Evolutionary conservation across 2,888 invertebrate species (phyloP).

Genomic region (Cosmorhoe ocellata): DNA sequence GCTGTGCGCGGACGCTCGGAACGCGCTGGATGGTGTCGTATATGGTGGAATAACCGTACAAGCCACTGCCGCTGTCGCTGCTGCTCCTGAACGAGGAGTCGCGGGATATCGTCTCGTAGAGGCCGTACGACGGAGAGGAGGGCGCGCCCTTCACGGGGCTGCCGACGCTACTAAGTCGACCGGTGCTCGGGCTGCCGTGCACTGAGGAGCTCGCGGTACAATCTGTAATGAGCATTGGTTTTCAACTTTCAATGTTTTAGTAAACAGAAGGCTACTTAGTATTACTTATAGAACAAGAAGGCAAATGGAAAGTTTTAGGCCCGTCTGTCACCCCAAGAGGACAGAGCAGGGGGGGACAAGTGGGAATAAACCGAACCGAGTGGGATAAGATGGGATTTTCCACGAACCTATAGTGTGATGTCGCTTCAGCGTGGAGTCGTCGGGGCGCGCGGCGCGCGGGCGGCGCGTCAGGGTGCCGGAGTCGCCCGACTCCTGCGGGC

Average conservation of each 20-base stretch:
- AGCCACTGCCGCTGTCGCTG: conserved; percentile 56
- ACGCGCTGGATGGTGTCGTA: conserved; percentile 70
- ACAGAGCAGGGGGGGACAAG: too few relatives aligned
- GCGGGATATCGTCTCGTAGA: conserved; percentile 61
- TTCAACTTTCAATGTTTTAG: too few relatives aligned
- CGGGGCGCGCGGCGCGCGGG: conserved; percentile 53
- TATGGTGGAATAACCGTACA: conserved; percentile 76
- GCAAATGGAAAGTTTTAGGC: too few relatives aligned
- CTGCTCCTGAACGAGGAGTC: conserved; percentile 56
- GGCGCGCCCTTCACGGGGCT: conserved; percentile 53
- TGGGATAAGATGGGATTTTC: too few relatives aligned
- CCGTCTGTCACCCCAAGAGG: too few relatives aligned
- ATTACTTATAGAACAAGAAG: too few relatives aligned
- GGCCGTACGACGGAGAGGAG: conserved; percentile 56
- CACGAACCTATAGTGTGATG: conserved; percentile 57
- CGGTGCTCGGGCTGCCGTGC: conserved; percentile 44
- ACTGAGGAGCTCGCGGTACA: conserved; percentile 47
- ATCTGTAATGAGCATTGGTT: conserved; percentile 42
- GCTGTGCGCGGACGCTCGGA: conserved; percentile 76
- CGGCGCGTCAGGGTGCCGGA: conserved; percentile 80
- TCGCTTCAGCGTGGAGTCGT: conserved; percentile 69
- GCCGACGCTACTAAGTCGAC: conserved; percentile 42
- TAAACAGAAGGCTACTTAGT: too few relatives aligned
- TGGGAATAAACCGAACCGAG: too few relatives aligned
- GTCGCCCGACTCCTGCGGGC: too few relatives aligned